Percentiles rank a stretch among this genome's conserved stretches.
Evolutionary conservation across 2,888 invertebrate species (phyloP).

Genomic region (Trilocha varians): DNA sequence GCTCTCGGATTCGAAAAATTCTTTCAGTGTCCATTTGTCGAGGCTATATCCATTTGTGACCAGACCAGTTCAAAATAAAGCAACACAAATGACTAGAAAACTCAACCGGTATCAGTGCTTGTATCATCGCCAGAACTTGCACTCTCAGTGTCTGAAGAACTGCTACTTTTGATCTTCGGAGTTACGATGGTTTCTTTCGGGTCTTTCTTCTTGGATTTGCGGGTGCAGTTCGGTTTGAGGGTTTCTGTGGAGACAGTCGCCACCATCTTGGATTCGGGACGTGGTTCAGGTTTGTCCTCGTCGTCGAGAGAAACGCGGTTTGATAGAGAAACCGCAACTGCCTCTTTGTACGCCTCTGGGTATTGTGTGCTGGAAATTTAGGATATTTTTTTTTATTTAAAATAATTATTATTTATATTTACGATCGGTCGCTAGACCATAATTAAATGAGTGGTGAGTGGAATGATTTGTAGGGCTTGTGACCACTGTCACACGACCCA

Average conservation of each 20-base stretch:
- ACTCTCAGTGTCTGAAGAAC: slow-evolving; percentile 76
- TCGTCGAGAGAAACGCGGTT: slow-evolving; percentile 54
- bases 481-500: too few species aligned
- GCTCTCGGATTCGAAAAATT: too few species aligned
- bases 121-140: slow-evolving; percentile 78
- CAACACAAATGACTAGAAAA: too few species aligned
- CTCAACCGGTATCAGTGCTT: slow-evolving; percentile 75
- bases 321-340: slow-evolving; percentile 64
- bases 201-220: slow-evolving; percentile 42
- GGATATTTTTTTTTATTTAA: background rate
- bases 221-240: slow-evolving; percentile 49
- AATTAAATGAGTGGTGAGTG: too few species aligned
- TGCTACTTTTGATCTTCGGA: slow-evolving; percentile 41
- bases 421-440: too few species aligned
- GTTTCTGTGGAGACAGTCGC: slow-evolving; percentile 63
- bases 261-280: slow-evolving; percentile 56
- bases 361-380: slow-evolving; percentile 70
- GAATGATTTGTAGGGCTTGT: too few species aligned
- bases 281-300: slow-evolving; percentile 40
- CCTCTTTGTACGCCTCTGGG: slow-evolving; percentile 78
- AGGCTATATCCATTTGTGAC: too few species aligned
- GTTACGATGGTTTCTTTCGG: slow-evolving; percentile 21
- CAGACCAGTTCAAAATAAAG: too few species aligned
- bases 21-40: too few species aligned
- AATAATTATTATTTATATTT: too few species aligned